These are phyloP conservation scores for Aplysina aerophoba DNA, from an alignment of 37 sponge, comb jelly and placozoan species.

Conservation along the genomic window DNA sequence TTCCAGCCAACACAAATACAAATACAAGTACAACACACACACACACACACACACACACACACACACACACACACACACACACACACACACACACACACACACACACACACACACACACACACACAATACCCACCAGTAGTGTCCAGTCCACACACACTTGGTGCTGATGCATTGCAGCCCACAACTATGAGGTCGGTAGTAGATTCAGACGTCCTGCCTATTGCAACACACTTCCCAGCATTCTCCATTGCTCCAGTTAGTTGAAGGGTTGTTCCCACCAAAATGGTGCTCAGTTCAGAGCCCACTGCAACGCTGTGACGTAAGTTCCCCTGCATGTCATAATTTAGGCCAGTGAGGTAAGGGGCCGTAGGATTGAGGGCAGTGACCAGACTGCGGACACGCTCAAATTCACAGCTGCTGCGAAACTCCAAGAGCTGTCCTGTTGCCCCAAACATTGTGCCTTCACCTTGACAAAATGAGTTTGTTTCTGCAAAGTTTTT, in stretches of 20 bases:
- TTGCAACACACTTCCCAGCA: slow-evolving; percentile 6
- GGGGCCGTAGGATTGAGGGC: not conserved
- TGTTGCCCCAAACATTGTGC: not conserved
- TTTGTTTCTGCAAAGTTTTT: not conserved
- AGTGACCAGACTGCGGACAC: not conserved
- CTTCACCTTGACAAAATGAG: not conserved
- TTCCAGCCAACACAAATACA: too few relatives aligned
- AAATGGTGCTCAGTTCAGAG: not conserved
- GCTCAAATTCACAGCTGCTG: not conserved
- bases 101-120: not conserved
- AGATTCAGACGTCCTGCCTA: not conserved
- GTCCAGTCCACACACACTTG: not conserved
- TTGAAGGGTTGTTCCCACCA: not conserved
- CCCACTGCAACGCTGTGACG: not conserved
- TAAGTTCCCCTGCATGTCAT: not conserved
- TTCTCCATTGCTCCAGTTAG: not conserved
- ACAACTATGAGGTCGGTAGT: slow-evolving; percentile 10
- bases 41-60: too few relatives aligned
- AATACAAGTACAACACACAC: not conserved
- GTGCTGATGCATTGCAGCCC: not conserved
- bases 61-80: too few relatives aligned
- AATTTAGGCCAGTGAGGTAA: slow-evolving; percentile 16
- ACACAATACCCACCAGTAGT: not conserved
- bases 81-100: too few relatives aligned
- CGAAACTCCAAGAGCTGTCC: slow-evolving; percentile 10